Base-by-base conservation (phyloP, 2,888 invertebrate genomes). In the Ophraella communa region DNA sequence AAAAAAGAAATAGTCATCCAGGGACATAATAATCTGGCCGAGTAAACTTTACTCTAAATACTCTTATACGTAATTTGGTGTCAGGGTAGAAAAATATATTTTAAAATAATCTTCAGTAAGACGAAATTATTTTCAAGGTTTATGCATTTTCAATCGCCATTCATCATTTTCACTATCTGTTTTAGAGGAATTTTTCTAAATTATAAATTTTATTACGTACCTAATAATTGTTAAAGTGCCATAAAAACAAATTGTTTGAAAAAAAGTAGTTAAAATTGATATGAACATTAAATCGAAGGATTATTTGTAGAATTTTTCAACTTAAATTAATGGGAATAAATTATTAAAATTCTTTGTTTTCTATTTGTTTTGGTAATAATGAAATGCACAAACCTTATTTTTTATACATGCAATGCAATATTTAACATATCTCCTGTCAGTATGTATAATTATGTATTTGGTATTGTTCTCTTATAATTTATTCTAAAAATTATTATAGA, bases 1-100 rank as follows among this genome's bases (percentile, higher is more conserved):
- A 64, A 66, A n/a, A 60, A 61, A 53, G 49, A 59, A 62, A 62
- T 49, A 54, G 54, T 65, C 55, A 56, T 62, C 57, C 58, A 55
- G 58, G 47, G 57, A 66, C 23, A 60, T 51, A 44, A 51, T 61
- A 58, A 75, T 77, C 82, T 81, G 83, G 84, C 85, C 83, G 84
- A 85, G 84, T 84, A 84, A 51, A 67, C 81, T 80, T 82, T 82
- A 84, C 84, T 85, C 84, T 84, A 84, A 86, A 89, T 89, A 90
- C 89, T 76, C 89, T 90, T 88, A 91, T 91, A 91, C 91, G 91
- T 91, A 91, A 91, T 90, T 90, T 90, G 89, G 88, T 91, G 91
- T 91, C 91, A 91, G 91, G 91, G 91, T 91, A 87, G 88, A 85
- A 80, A 71, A 76, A 80, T n/a, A 80, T 75, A 74, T 74, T 76